Evolutionary conservation across 2,113 vertebrate genomes (phyloP), one percentile per base, ranked within the genome.

Genomic region (Vulpes ferrilata): DNA sequence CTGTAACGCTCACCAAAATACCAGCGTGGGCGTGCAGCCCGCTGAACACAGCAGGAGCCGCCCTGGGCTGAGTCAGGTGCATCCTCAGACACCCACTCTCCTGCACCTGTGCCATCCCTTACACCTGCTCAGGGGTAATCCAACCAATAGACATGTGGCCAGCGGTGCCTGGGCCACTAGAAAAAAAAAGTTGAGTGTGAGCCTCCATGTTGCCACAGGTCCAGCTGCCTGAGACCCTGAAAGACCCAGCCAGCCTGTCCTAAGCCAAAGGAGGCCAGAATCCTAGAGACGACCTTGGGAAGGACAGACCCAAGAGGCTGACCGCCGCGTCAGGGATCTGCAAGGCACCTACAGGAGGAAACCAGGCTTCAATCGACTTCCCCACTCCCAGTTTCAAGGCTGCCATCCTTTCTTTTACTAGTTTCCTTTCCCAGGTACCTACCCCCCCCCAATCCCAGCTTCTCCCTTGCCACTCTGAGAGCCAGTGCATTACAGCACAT

Each of bases 1-100:
- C 94, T 69, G 97, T 98, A 93, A 98, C 48, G 11, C 53, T 9
- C 13, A 93, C 98, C 65, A 98, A 98, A 98, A 98, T 98, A 98
- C 69, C 93, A 67, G 7, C 1, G 57, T 82, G 85, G 91, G 89
- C 84, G 43, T 35, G 69, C 19, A 64, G 88, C 95, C 79, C 13
- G 3, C 60, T 30, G 87, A 43, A 59, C 91, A 59, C 62, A 23
- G 73, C 71, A 79, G 64, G 51, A 27, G 62, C 67, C 23, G 25
- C 74, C 11, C 48, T 43, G 38, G 88, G 95, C 88, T 83, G 96
- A 86, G 65, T 79, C 32, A 11, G 90, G 17, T 35, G 27, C 67
- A 59, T n/a, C 59, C 73, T 90, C 65, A 10, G 60, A 80, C 35
- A 74, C 53, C 53, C 35, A 20, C 85, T 23, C 10, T 51, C 62